Base-by-base conservation (phyloP, 2,888 invertebrate species). In the Chalcosyrphus nemorum region DNA sequence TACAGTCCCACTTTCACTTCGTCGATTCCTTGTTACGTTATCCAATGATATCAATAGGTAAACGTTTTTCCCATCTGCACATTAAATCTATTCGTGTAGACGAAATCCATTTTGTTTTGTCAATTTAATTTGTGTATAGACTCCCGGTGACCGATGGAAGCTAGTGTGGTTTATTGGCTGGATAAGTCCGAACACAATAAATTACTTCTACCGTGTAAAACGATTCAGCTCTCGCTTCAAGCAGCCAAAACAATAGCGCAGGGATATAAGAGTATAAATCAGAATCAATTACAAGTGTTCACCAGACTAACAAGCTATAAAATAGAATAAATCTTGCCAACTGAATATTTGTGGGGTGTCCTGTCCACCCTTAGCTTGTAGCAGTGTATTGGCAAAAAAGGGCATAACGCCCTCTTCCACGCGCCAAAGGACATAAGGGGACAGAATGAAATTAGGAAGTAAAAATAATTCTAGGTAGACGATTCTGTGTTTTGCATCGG, bases 121-220 rank as follows among this genome's bases (percentile, higher is more conserved):
- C 21, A 47, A 11, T 47, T 47, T 21, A 47, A 47, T 47, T 47
- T 47, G 47, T 50, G 47, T 24, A 24, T 24, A 50, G 47, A 50
- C n/a, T 50, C 24, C 17, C 24, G 24, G n/a, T 50, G 47, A 24
- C 47, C 47, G 24, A 24, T 24, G n/a, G 4, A n/a, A 9, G n/a
- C 24, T 50, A n/a, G 11, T 24, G 47, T 24, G 24, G 47, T 50
- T 50, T 50, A 50, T 24, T 50, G 47, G 47, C 13, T n/a, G 47
- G 21, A 50, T 50, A 50, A 13, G 24, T 50, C 47, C 24, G 11
- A 24, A 50, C 5, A n/a, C n/a, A 50, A 50, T 50, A 50, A 50
- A 50, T 50, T 24, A 50, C 47, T 50, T 50, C 24, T 21, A 50
- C n/a, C 47, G 47, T 24, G 47, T 50, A 50, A 50, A 50, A 24